phyloP scores from a whole-genome alignment of 1,140 invertebrate species.

The Brachionus paranguensis region DNA sequence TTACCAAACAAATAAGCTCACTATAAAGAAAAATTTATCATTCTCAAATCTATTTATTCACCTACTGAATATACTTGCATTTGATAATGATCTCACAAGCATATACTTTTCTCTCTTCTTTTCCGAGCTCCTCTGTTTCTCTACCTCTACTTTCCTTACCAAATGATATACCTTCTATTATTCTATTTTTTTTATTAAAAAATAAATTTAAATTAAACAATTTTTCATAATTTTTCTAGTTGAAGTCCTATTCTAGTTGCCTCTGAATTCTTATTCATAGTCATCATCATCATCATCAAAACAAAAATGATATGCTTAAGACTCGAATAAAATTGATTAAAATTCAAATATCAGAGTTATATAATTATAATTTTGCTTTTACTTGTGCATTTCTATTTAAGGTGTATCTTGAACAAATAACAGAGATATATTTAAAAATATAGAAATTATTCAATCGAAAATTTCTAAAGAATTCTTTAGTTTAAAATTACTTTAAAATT shows the following conservation, averaged over 20 bases:
- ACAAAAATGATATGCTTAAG: background rate
- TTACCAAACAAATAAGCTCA: slow-evolving; percentile 21
- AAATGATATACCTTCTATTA: background rate
- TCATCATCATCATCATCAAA: background rate
- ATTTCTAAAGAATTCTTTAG: background rate
- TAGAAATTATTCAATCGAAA: background rate
- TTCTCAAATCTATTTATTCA: slow-evolving; percentile 34
- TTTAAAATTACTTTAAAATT: background rate
- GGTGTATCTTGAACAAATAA: background rate
- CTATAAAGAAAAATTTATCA: background rate
- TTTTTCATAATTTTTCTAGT: background rate
- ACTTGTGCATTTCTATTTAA: background rate
- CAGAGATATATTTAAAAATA: background rate
- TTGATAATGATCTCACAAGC: slow-evolving; percentile 35
- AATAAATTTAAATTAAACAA: background rate
- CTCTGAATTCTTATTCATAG: background rate
- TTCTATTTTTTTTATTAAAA: background rate
- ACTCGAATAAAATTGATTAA: background rate
- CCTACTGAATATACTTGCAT: slow-evolving; percentile 9
- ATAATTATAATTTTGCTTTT: background rate
- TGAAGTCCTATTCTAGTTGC: background rate
- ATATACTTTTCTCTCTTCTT: background rate
- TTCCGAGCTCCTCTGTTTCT: background rate
- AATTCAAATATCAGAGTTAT: background rate
- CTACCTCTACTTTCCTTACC: background rate